Evolutionary conservation across 2,888 invertebrate genomes (phyloP), one percentile per base, ranked within the genome.

Genomic region (Drosophila sordidula): DNA sequence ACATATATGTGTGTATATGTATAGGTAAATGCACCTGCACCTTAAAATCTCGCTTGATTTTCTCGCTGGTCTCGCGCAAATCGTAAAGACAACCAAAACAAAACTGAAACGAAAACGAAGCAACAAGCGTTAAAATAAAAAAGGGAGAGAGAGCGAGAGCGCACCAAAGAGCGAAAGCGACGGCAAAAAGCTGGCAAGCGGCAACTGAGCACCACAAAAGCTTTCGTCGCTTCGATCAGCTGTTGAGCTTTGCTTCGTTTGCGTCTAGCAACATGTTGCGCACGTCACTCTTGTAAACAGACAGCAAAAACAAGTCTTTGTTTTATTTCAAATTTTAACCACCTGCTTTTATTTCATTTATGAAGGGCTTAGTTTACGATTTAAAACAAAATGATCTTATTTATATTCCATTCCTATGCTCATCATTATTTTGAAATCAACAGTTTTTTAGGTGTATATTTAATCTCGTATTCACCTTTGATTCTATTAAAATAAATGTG

Each of bases 61-160:
- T 4, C 11, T 41, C 39, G 36, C 52, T 36, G 41, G 29, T 45
- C 44, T 39, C 52, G 76, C 62, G 26, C 49, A 42, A 76, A 41
- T 44, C 38, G 46, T 34, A 57, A 76, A 42, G 61, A 57, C 79
- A 79, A 82, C 79, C 85, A 85, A 78, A 68, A 70, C 47, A 61
- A 74, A 77, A 85, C 56, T 70, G 42, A 41, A 76, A 58, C 56
- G 25, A 29, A 71, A 52, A 50, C 39, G n/a, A 34, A 46, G 9
- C 44, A 46, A 29, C 42, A 41, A 32, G 14, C 54, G 34, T 39
- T 42, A 12, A 61, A 16, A 38, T 6, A 34, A 8, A n/a, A 14
- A 22, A 16, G 16, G 16, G 29, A 46, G 41, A 25, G 62, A 18
- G 39, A n/a, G 22, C 29, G 29, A 25, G 41, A 46, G 18, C 22